A percentile compares a stretch with the other conserved stretches of the same genome.
These are phyloP conservation scores for Scelioninae gen. 1 DNA, from an alignment of 2,888 invertebrate species.

Conservation along the genomic window DNA sequence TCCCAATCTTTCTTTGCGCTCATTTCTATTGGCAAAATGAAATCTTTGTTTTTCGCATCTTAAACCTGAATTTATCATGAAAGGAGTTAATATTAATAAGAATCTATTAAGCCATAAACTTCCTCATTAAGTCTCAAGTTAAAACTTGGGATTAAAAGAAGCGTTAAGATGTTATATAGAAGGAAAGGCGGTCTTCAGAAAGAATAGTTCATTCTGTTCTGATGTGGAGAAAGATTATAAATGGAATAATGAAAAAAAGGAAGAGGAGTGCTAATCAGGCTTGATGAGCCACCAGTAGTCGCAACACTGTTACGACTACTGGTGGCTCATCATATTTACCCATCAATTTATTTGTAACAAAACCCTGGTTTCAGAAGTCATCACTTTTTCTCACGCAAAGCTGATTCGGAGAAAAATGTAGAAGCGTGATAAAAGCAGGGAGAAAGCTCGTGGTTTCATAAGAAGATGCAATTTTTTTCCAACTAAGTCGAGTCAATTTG, in stretches of 20 bases:
- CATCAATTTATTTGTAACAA: conserved; percentile 19
- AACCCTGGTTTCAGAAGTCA: not conserved
- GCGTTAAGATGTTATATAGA: not conserved
- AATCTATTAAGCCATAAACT: not conserved
- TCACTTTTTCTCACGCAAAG: conserved; percentile 15
- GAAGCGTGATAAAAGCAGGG: conserved; percentile 5
- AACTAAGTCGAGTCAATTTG: conserved; percentile 29
- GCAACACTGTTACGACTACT: not conserved
- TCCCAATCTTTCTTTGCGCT: not conserved
- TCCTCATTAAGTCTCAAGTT: not conserved
- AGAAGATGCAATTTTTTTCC: conserved; percentile 28
- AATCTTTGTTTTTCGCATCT: no score
- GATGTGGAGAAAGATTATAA: not conserved
- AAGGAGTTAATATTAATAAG: not conserved
- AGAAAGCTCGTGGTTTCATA: not conserved
- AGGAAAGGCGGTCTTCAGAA: not conserved
- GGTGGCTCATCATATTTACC: conserved; percentile 5
- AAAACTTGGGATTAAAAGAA: not conserved
- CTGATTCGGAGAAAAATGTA: conserved; percentile 12
- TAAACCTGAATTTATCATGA: no score
- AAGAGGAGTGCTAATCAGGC: not conserved
- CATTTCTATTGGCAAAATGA: not conserved
- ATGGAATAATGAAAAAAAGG: not conserved
- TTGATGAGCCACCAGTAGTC: conserved; percentile 6
- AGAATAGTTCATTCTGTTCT: not conserved